Base-by-base conservation (phyloP, 2,113 vertebrate species). In the Gymnocephalus cernua region DNA sequence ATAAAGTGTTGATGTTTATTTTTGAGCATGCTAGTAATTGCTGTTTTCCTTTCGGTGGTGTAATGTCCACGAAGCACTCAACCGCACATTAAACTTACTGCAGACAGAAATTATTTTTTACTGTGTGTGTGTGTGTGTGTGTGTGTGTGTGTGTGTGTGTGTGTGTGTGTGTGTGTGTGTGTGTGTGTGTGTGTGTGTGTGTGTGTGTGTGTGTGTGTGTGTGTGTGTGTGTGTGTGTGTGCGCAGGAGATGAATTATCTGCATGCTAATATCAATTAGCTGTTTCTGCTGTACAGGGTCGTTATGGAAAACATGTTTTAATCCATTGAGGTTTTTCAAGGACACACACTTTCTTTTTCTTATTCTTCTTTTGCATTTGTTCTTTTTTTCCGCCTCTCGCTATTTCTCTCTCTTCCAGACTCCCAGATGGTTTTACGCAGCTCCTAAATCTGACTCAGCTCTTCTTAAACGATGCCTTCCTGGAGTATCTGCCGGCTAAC, bases 381-480 rank as follows among this genome's bases (percentile, higher is more conserved):
- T 56, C 7, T 80, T 19, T 78, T 14, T 75, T 66, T 57, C 90
- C 59, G 3, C 45, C 45, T 23, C 6, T 81, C 11, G 73, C 25
- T 21, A 23, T 69, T 23, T 84, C 21, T 62, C 44, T 68, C 82
- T 38, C 93, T 94, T 78, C 77, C 89, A 99, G 98, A 95, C 96
- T 99, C 90, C 98, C 98, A 89, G 98, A 99, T 94, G 98, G 98
- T 88, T 99, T 99, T 89, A 99, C 98, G 1, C 98, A 99, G 93
- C 98, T 99, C 90, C 96, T 99, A 90, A 99, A 99, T 94, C 91
- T 99, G 95, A 98, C 97, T 92, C 98, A 99, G 95, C 98, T 99
- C 92, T 99, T 99, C 94, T 96, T 99, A 91, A 99, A 99, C 13
- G 98, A 99, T 95, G 98, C 98, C 96, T 99, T 99, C 94, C 95